A percentile compares a stretch with the other conserved stretches of the same genome.
These are phyloP conservation scores for Muscina levida DNA, from an alignment of 2,888 invertebrate species.

Conservation along the genomic window DNA sequence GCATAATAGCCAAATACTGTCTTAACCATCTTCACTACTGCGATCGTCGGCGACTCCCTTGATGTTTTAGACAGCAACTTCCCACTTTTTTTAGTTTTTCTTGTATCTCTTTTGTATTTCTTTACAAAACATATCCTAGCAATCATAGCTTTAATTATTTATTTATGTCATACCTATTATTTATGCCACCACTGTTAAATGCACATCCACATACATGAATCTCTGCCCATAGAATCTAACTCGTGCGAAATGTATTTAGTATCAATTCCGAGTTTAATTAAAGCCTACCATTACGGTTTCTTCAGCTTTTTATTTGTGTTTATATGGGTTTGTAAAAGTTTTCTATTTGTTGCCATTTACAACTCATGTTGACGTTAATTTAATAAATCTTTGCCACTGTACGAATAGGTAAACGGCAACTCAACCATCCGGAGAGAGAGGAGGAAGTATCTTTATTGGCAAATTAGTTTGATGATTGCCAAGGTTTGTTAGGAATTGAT, in stretches of 20 bases:
- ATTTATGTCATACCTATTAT: too few species aligned
- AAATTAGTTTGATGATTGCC: not conserved
- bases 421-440: too few species aligned
- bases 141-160: too few species aligned
- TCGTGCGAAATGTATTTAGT: conserved; percentile 34
- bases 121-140: too few species aligned
- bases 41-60: too few species aligned
- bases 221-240: too few species aligned
- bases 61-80: too few species aligned
- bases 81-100: too few species aligned
- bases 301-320: conserved; percentile 3
- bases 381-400: conserved; percentile 39
- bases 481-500: not conserved
- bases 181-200: not conserved
- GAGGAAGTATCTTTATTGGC: too few species aligned
- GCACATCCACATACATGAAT: not conserved
- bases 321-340: conserved; percentile 31
- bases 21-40: too few species aligned
- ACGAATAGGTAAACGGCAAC: not conserved
- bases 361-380: conserved; percentile 24
- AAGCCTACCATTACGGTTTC: conserved; percentile 52
- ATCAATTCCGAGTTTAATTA: conserved; percentile 54
- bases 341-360: conserved; percentile 8
- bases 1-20: too few species aligned
- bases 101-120: too few species aligned